phyloP scores from a whole-genome alignment of 2,888 invertebrate species.

The Pseudanteris insignis region DNA sequence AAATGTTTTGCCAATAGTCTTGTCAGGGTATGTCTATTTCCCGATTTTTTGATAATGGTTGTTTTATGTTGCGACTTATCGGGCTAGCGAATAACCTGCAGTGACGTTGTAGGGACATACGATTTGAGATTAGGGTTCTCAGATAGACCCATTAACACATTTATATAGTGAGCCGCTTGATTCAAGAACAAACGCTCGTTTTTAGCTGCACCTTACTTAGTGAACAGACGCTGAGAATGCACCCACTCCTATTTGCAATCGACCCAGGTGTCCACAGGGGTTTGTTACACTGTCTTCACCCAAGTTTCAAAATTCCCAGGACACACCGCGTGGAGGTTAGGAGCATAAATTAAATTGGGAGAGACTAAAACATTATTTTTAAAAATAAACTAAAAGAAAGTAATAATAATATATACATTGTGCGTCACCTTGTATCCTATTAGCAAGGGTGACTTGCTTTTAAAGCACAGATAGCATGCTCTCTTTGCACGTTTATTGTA shows the following conservation, averaged over 20 bases:
- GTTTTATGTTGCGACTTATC: slow-evolving; percentile 24
- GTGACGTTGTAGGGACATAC: slow-evolving; percentile 15
- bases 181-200: slow-evolving; percentile 6
- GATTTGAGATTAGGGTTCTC: slow-evolving; percentile 2
- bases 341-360: background rate
- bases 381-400: too few species aligned
- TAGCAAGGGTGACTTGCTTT: too few species aligned
- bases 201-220: slow-evolving; percentile 9
- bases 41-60: background rate
- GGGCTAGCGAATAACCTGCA: slow-evolving; percentile 10
- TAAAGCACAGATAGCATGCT: too few species aligned
- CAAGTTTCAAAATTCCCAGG: slow-evolving; percentile 6
- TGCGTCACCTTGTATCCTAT: slow-evolving; percentile 8
- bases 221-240: slow-evolving; percentile 9
- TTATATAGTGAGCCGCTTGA: slow-evolving; percentile 14
- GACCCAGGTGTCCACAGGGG: slow-evolving; percentile 13
- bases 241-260: slow-evolving; percentile 10
- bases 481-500: too few species aligned
- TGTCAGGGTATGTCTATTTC: slow-evolving; percentile 7
- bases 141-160: background rate
- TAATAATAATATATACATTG: too few species aligned
- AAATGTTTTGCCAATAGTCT: slow-evolving; percentile 2
- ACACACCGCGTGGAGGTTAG: slow-evolving; percentile 3
- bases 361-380: too few species aligned
- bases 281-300: slow-evolving; percentile 7